A percentile compares a stretch with the other conserved stretches of the same genome.
Conservation (phyloP, 2,888 invertebrate genomes). For the Formica aserva region DNA sequence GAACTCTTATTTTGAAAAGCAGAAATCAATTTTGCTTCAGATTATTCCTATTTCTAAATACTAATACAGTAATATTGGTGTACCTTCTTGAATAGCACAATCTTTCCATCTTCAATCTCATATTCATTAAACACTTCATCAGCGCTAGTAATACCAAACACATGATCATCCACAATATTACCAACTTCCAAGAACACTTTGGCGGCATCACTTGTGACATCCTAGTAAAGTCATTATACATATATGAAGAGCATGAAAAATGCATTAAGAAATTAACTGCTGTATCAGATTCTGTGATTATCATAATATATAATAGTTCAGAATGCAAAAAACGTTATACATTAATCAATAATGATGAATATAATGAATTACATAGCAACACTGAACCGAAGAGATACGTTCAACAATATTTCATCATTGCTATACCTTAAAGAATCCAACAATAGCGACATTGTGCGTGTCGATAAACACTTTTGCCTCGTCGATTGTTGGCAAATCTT, state of each 20-base stretch:
- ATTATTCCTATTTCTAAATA: not conserved
- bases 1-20: not conserved
- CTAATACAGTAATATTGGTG: not conserved
- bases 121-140: conserved; percentile 93
- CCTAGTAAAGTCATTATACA: conserved; percentile 84
- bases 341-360: not conserved
- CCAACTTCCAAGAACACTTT: conserved; percentile 95
- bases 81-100: conserved; percentile 97
- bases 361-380: not conserved
- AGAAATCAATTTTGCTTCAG: not conserved
- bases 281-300: not conserved
- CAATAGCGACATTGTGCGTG: conserved; percentile 92
- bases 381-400: not conserved
- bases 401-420: not conserved
- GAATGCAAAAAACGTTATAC: not conserved
- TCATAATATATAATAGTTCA: not conserved
- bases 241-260: conserved; percentile 14
- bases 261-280: not conserved
- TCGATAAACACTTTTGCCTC: conserved; percentile 94
- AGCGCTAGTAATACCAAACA: conserved; percentile 94
- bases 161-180: conserved; percentile 93
- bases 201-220: conserved; percentile 92
- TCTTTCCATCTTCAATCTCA: conserved; percentile 91
- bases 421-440: conserved; percentile 94
- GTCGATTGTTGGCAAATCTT: conserved; percentile 91